phyloP scores from a whole-genome alignment of 2,797 vertebrate species.

The Helarctos malayanus region DNA sequence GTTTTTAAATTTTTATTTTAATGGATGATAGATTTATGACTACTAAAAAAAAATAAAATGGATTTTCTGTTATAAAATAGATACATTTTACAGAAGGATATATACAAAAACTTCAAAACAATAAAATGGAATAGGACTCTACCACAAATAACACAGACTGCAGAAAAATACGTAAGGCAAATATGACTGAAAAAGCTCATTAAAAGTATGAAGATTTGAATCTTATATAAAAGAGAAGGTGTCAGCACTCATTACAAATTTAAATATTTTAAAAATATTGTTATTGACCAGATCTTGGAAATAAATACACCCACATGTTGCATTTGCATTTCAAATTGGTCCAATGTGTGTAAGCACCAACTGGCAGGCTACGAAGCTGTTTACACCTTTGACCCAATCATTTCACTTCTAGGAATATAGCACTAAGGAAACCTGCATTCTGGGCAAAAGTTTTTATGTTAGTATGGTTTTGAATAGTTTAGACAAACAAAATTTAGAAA shows the following conservation, averaged over 20 bases:
- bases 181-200: neutral
- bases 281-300: neutral
- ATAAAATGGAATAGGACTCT: neutral
- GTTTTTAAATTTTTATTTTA: neutral
- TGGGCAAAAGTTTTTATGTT: neutral
- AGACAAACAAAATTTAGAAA: conserved; percentile 27
- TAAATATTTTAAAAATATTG: neutral
- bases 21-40: neutral
- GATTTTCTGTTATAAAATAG: neutral
- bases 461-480: neutral
- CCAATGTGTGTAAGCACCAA: neutral
- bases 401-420: conserved; percentile 40
- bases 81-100: neutral
- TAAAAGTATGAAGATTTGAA: neutral
- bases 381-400: conserved; percentile 3
- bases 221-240: neutral
- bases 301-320: neutral
- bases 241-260: neutral
- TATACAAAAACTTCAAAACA: neutral
- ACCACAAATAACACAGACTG: conserved; percentile 6
- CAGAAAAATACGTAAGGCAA: neutral
- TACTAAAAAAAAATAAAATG: conserved; percentile 18
- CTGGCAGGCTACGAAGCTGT: neutral
- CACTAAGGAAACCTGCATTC: neutral
- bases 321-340: neutral